Evolutionary conservation across 1,140 invertebrate species (phyloP), one percentile per base, ranked within the genome.

Genomic region (Mizuhopecten yessoensis): DNA sequence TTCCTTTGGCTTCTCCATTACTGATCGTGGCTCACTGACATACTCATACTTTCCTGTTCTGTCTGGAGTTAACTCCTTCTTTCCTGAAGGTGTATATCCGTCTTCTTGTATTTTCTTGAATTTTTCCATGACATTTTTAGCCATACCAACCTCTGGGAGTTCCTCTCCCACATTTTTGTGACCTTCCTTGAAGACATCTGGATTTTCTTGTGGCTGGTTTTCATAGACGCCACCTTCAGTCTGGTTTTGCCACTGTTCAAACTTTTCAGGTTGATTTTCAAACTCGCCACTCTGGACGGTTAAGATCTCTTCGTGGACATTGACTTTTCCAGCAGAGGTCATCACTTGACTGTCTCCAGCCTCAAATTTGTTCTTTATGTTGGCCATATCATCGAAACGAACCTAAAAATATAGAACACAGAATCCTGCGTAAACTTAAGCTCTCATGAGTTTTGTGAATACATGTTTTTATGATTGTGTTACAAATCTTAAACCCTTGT

Each of bases 201-300:
- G 91, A 33, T 94, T 93, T 23, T 34, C 75, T 0, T 92, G 91
- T 0, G 95, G 95, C 86, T 94, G 91, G 86, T 94, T 96, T 88
- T 96, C 95, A 91, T 95, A 95, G 29, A 95, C 94, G 2, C 95
- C 95, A 34, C 95, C 95, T 86, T 95, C 95, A 0, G 91, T 88
- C 42, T 94, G 90, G 33, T 94, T 93, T 34, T 94, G 92, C 39
- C 57, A 75, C n/a, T 75, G 57, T 17, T 75, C 57, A 75, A 75
- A 75, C n/a, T 34, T 86, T 0, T 92, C 91, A 0, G 95, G 95
- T 86, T 94, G 91, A 87, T 95, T 96, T 89, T 96, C 95, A 90
- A 94, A 95, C 33, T 95, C 94, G 2, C 95, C 95, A 45, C 95
- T 95, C 86, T 95, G 94, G 0, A 90, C 92, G 34, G 86, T 86